A percentile compares a stretch with the other conserved stretches of the same genome.
These are phyloP conservation scores for Pyralis farinalis DNA, from an alignment of 2,888 invertebrate genomes.

Conservation along the genomic window DNA sequence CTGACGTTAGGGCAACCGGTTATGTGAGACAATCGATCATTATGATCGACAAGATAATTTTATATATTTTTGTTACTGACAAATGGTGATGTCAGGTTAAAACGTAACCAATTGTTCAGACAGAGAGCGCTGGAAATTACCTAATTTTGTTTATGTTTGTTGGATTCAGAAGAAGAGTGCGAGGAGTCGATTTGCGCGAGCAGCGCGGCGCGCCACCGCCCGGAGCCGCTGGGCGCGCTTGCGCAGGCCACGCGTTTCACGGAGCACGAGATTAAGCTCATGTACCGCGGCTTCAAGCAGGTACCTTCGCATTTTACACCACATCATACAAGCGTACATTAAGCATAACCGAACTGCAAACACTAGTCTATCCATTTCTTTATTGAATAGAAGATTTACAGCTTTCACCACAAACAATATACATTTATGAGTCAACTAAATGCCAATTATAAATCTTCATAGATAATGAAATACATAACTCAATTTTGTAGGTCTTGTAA, in stretches of 20 bases:
- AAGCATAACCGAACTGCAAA: no score
- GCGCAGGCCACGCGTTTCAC: conserved; percentile 90
- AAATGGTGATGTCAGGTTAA: no score
- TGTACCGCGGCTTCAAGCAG: conserved; percentile 95
- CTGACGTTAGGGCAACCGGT: not conserved
- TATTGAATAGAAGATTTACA: no score
- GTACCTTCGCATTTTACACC: conserved; percentile 55
- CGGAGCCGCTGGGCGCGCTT: conserved; percentile 89
- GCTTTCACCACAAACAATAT: no score
- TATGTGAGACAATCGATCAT: not conserved
- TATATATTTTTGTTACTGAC: not conserved
- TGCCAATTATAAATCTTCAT: no score
- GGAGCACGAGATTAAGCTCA: conserved; percentile 91
- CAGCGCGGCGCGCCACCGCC: conserved; percentile 86
- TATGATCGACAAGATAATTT: not conserved
- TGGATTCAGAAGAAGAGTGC: conserved; percentile 86
- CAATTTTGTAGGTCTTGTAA: no score
- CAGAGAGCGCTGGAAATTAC: no score
- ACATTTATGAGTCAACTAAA: no score
- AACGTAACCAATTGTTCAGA: no score
- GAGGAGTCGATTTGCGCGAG: conserved; percentile 82
- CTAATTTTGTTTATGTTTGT: not conserved
- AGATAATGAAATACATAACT: no score
- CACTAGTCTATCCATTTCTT: no score
- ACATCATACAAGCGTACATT: no score